phyloP scores from a whole-genome alignment of 2,888 invertebrate species.

The Hirtodrosophila alboralis region DNA sequence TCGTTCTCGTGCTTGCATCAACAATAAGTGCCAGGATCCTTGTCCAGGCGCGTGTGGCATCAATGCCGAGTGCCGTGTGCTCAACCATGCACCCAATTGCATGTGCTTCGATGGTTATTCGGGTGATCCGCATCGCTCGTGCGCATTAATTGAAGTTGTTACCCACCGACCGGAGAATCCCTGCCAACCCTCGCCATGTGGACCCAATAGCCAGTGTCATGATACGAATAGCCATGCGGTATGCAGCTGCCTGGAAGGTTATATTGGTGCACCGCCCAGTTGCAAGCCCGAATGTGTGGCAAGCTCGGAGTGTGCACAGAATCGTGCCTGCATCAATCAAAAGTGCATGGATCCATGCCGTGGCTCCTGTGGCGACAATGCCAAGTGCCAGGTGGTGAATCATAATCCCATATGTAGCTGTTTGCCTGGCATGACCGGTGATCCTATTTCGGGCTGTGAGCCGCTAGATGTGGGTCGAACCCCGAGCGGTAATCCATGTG shows the following conservation, averaged over 20 bases:
- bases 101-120: conserved; percentile 89
- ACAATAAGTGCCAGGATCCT: conserved; percentile 91
- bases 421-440: conserved; percentile 87
- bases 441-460: conserved; percentile 86
- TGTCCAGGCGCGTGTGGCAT: conserved; percentile 91
- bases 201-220: conserved; percentile 88
- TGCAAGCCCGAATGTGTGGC: conserved; percentile 88
- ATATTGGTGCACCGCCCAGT: conserved; percentile 87
- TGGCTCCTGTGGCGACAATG: conserved; percentile 87
- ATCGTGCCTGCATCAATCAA: conserved; percentile 87
- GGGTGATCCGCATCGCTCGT: conserved; percentile 89
- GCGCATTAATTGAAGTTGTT: conserved; percentile 83
- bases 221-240: conserved; percentile 87
- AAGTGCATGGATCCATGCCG: conserved; percentile 89
- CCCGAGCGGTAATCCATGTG: conserved; percentile 87
- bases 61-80: conserved; percentile 90
- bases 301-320: conserved; percentile 88
- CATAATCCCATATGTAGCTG: conserved; percentile 89
- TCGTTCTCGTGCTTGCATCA: conserved; percentile 89
- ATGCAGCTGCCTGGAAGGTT: conserved; percentile 87
- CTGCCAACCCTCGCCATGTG: conserved; percentile 88
- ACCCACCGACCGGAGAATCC: conserved; percentile 84
- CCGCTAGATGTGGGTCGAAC: conserved; percentile 82
- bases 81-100: conserved; percentile 91
- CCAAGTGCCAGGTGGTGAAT: conserved; percentile 88